Conservation (phyloP, 2,113 vertebrate species). For the Cynopterus brachyotis region DNA sequence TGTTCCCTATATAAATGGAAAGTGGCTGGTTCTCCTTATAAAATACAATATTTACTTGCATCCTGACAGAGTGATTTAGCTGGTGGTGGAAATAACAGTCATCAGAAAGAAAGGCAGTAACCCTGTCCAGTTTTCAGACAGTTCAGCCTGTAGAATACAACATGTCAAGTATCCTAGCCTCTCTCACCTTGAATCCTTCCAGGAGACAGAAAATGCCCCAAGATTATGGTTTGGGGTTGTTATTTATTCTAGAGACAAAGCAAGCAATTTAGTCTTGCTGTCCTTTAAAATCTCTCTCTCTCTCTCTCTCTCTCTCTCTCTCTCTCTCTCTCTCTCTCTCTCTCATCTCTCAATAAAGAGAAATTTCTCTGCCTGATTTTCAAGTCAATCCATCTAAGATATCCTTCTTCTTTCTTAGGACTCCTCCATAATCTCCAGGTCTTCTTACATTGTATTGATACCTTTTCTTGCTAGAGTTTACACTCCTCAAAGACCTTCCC, state of each 20-base stretch:
- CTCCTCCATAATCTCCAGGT: background rate
- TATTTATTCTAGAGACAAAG: background rate
- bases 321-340: too few relatives aligned
- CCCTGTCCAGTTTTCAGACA: background rate
- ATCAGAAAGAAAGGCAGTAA: background rate
- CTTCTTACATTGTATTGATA: background rate
- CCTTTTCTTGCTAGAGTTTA: background rate
- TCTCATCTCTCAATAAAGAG: background rate
- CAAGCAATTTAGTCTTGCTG: background rate
- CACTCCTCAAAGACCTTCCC: background rate
- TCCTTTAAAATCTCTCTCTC: background rate
- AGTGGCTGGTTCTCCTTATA: background rate
- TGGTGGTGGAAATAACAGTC: background rate
- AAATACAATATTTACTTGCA: background rate
- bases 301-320: background rate
- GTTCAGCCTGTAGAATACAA: background rate
- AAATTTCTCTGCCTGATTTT: background rate
- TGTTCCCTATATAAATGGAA: background rate
- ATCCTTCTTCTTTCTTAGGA: background rate
- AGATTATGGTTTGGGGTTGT: background rate
- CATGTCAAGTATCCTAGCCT: too few relatives aligned
- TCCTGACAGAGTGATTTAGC: background rate
- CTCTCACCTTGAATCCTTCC: background rate
- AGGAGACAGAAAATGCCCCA: background rate
- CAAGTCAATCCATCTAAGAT: background rate